Conservation (phyloP, 2,888 invertebrate genomes). For the Napeogenes inachia region DNA sequence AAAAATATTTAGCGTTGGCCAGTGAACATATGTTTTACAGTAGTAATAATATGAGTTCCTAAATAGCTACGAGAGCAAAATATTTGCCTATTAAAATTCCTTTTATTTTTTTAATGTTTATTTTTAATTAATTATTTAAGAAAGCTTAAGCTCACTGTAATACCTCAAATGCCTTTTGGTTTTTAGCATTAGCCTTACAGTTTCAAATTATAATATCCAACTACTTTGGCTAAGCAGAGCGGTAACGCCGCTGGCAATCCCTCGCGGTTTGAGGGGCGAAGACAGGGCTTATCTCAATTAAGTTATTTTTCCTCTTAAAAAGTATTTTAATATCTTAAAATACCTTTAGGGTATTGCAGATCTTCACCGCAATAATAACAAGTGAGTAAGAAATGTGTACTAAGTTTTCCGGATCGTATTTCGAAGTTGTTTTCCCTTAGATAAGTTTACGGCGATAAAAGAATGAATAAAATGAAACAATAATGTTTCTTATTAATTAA, state of each 20-base stretch:
- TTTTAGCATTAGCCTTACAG: constrained; percentile 11
- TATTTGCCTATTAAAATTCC: too few relatives aligned
- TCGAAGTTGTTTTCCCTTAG: background rate
- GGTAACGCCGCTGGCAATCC: constrained; percentile 36
- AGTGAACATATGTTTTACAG: too few relatives aligned
- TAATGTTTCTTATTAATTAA: too few relatives aligned
- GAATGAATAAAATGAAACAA: too few relatives aligned
- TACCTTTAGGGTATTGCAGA: constrained; percentile 46
- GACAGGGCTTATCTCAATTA: constrained; percentile 60
- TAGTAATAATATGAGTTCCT: too few relatives aligned
- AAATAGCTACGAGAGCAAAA: too few relatives aligned
- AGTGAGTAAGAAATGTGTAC: constrained; percentile 11
- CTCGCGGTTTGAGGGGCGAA: constrained; percentile 37
- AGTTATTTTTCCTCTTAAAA: constrained; percentile 49
- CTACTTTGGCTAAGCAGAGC: constrained; percentile 28
- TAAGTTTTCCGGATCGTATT: constrained; percentile 13
- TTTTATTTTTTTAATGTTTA: too few relatives aligned
- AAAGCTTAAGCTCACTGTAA: too few relatives aligned
- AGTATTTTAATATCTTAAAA: constrained; percentile 49
- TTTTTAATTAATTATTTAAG: too few relatives aligned
- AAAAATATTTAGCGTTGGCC: too few relatives aligned
- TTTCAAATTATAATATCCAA: constrained; percentile 25
- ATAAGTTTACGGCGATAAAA: too few relatives aligned
- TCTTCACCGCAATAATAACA: constrained; percentile 39
- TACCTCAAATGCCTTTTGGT: too few relatives aligned